These are phyloP conservation scores for Perithous albicinctus DNA, from an alignment of 2,888 invertebrate genomes.

Conservation along the genomic window DNA sequence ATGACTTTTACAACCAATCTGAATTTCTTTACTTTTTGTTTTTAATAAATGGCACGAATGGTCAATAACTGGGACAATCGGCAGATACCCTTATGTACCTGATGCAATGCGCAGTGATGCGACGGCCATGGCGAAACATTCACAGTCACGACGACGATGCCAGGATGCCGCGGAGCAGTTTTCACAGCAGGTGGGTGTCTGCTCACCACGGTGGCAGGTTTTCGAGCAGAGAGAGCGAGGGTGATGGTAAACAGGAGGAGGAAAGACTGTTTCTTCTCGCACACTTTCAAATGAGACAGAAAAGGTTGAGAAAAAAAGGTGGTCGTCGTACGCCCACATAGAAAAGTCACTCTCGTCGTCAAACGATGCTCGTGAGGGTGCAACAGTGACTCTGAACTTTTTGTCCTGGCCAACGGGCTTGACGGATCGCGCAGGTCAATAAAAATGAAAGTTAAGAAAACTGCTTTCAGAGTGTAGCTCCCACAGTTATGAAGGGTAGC, in stretches of 20 bases:
- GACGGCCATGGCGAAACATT: constrained; percentile 65
- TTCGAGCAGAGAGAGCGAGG: constrained; percentile 48
- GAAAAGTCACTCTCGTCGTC: constrained; percentile 73
- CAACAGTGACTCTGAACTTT: constrained; percentile 44
- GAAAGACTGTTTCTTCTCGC: not conserved
- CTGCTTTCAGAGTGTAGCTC: not conserved
- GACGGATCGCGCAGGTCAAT: constrained; percentile 72
- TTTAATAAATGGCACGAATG: too few species aligned
- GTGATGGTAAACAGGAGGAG: constrained; percentile 27
- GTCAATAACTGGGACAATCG: not conserved
- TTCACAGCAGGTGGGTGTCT: constrained; percentile 81
- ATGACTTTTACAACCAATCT: too few species aligned
- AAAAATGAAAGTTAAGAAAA: constrained; percentile 73
- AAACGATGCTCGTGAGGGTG: constrained; percentile 46
- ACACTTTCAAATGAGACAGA: not conserved
- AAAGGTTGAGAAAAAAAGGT: constrained; percentile 41
- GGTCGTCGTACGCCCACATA: constrained; percentile 66
- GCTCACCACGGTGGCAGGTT: constrained; percentile 72
- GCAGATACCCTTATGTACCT: constrained; percentile 48
- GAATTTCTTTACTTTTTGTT: too few species aligned
- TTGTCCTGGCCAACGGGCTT: constrained; percentile 50
- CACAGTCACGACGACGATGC: constrained; percentile 45
- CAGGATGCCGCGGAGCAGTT: constrained; percentile 73
- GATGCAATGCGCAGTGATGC: constrained; percentile 73
- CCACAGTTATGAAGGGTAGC: not conserved